Evolutionary conservation across 2,113 vertebrate genomes (phyloP).

Genomic region (Erythrocebus patas): DNA sequence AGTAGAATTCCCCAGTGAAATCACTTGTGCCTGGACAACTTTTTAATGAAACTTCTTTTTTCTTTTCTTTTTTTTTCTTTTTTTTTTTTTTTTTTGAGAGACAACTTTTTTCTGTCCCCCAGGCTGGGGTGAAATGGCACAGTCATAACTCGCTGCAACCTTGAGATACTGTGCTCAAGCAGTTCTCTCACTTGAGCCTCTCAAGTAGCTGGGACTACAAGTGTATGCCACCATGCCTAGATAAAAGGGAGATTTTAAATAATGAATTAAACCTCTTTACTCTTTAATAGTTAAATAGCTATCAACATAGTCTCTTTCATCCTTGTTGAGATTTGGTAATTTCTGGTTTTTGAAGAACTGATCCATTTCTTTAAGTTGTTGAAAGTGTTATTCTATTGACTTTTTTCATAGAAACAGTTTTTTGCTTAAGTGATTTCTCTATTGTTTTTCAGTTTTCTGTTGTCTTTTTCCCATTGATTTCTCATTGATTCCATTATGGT

Average conservation of each 20-base stretch:
- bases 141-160: not conserved
- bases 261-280: not conserved
- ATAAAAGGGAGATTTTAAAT: not conserved
- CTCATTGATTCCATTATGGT: not conserved
- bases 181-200: not conserved
- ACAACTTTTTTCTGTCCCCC: not conserved
- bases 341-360: not conserved
- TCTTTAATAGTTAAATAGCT: not conserved
- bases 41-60: not conserved
- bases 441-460: not conserved
- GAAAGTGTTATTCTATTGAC: not conserved
- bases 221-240: not conserved
- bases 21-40: not conserved
- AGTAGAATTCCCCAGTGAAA: not conserved
- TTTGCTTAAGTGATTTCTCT: not conserved
- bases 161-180: not conserved
- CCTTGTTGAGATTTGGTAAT: not conserved
- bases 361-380: not conserved
- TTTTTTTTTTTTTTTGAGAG: not conserved
- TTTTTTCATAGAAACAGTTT: not conserved
- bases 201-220: not conserved
- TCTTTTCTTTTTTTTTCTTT: rapidly evolving
- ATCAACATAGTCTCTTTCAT: not conserved
- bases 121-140: not conserved
- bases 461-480: not conserved